Evolutionary conservation across 2,797 vertebrate genomes (phyloP), one percentile per base, ranked within the genome.

Genomic region (Aphelocoma californica): DNA sequence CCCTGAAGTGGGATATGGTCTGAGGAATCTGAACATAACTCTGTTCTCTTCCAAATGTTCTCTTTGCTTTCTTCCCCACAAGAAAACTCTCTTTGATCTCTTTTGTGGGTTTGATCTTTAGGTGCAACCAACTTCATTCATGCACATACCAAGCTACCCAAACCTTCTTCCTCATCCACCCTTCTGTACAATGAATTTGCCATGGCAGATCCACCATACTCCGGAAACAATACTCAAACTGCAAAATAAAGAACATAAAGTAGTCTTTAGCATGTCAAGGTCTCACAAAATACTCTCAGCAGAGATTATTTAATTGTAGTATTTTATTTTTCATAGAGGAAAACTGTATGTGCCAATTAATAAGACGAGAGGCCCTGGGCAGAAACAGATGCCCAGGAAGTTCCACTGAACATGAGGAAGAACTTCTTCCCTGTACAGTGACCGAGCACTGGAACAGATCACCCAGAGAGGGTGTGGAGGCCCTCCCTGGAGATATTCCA

Each of bases 71-170:
- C 38, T 51, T 78, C 6, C 32, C 26, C 4, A 15, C 32, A 48
- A 50, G 2, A 51, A 83, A 45, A 1, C 8, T 42, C 9, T 48
- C 14, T 45, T 40, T 65, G 40, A 78, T 5, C 6, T 86, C 29
- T 64, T 82, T 42, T 80, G 42, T 60, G 45, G 44, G 34, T 51
- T 47, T 21, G 13, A 80, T 38, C 26, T 8, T 38, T 34, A 38
- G 14, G 17, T 62, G 32, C 56, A 62, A 20, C 3, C 12, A 65
- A 7, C 5, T 50, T 23, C 26, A 32, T 79, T 62, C 44, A 31
- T 31, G 18, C 5, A 18, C 2, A 2, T 10, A 14, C 9, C 6
- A 44, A 67, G 18, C 7, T 48, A 24, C 18, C 3, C 3, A 1
- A 11, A 47, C 3, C 19, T 32, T 71, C n/a, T 64, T 66, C 25